Base-by-base conservation (phyloP, 1,140 invertebrate species). In the Adoxophyes honmai region DNA sequence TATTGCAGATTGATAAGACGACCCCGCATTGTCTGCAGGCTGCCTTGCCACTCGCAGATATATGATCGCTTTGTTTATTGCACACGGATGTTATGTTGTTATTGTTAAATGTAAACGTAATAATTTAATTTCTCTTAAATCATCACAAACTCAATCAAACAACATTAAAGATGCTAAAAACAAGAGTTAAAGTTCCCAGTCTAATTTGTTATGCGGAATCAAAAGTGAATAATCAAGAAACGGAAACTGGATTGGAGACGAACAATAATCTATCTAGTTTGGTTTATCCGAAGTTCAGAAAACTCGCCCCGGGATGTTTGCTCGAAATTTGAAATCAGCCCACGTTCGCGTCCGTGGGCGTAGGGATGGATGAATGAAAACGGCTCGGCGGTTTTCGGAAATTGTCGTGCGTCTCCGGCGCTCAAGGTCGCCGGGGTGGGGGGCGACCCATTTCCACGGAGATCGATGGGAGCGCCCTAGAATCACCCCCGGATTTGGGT, bases 381-480 rank as follows among this genome's bases (percentile, higher is more conserved):
- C 33, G 44, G 52, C 66, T 82, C 78, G 79, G 66, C 6, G 5
- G 52, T 59, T 63, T 66, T 81, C 78, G 82, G 73, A 21, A 35
- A 18, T 39, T 56, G 6, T 78, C 78, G 78, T 58, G 64, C 51
- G 52, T 62, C 59, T 66, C 64, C 68, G 69, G 37, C 60, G 35
- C 34, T 65, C 77, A 81, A 81, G 78, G 80, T 83, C 73, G 70
- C 44, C 48, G 57, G 64, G 64, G 64, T 63, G 64, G 66, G 65
- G 66, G 60, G 61, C 70, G 79, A 75, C 80, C 73, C 77, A 64
- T 84, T 84, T 86, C 73, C 64, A 77, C 62, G 62, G 61, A 70
- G 78, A 87, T 87, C 84, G 84, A 85, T 85, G 81, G 82, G 70
- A 68, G 77, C 76, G 64, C 69, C 71, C 71, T 62, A 68, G 67